Percentiles rank a stretch among this genome's conserved stretches.
Conservation (phyloP, 2,888 invertebrate genomes). For the Homarus gammarus region DNA sequence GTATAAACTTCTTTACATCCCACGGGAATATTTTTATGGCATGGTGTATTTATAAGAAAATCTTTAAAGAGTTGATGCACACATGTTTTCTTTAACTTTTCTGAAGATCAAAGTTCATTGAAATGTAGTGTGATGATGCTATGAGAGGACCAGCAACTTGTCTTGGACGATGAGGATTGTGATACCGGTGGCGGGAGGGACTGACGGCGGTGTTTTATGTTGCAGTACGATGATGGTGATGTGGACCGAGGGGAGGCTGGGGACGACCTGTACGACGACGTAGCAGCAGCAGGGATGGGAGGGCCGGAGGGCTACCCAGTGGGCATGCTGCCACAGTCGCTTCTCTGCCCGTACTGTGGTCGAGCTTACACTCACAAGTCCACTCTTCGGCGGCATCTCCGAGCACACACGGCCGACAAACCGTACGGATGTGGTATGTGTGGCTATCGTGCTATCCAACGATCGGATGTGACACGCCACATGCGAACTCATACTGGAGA, state of each 20-base stretch:
- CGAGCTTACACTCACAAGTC: constrained; percentile 87
- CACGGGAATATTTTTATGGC: too few species aligned
- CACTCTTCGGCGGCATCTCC: constrained; percentile 92
- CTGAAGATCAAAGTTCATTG: not conserved
- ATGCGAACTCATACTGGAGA: constrained; percentile 72
- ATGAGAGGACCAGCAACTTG: constrained; percentile 7
- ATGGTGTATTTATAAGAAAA: not conserved
- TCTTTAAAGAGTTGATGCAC: not conserved
- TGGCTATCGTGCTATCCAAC: constrained; percentile 83
- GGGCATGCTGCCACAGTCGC: constrained; percentile 21
- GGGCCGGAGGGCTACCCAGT: constrained; percentile 16
- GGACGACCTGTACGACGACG: constrained; percentile 36
- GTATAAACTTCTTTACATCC: too few species aligned
- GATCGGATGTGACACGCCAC: constrained; percentile 56
- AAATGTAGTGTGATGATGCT: not conserved
- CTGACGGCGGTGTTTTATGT: constrained; percentile 55
- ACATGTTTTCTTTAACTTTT: not conserved
- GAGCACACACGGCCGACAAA: constrained; percentile 95
- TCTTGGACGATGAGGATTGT: constrained; percentile 16
- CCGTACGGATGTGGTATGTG: constrained; percentile 96
- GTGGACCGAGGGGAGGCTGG: constrained; percentile 16
- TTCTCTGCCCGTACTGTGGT: constrained; percentile 61
- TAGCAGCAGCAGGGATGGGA: constrained; percentile 4
- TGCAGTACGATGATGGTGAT: constrained; percentile 46
- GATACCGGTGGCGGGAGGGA: constrained; percentile 24